Percentiles rank a stretch among this genome's conserved stretches.
phyloP scores from a whole-genome alignment of 2,888 invertebrate genomes.

The Xestia rhomboidea region DNA sequence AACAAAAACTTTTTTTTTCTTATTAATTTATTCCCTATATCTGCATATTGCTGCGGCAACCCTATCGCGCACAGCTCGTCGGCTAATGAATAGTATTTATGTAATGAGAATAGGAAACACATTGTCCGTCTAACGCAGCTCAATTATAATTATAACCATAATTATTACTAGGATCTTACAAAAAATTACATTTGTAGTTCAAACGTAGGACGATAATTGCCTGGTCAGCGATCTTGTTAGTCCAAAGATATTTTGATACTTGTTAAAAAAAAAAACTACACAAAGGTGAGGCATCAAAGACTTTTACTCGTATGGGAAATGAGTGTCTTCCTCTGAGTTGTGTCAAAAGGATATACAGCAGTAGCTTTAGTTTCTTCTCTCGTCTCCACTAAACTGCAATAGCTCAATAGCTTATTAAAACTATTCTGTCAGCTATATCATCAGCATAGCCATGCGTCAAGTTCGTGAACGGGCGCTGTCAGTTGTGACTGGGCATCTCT shows the following conservation, averaged over 20 bases:
- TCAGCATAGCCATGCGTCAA: too few relatives aligned
- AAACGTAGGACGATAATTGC: neutral
- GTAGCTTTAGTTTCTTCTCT: neutral
- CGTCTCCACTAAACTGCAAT: neutral
- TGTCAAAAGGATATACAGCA: neutral
- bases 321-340: neutral
- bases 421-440: too few relatives aligned
- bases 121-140: conserved; percentile 71
- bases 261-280: neutral
- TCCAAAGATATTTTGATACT: neutral
- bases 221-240: neutral
- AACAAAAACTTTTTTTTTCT: neutral
- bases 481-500: too few relatives aligned
- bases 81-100: conserved; percentile 78
- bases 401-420: too few relatives aligned
- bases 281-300: neutral
- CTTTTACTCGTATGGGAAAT: neutral
- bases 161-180: conserved; percentile 43
- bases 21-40: neutral
- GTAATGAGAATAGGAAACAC: conserved; percentile 77
- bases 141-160: conserved; percentile 63
- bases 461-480: too few relatives aligned
- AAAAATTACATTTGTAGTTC: conserved; percentile 21
- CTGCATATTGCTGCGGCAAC: conserved; percentile 50
- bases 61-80: conserved; percentile 66